Percentiles rank a stretch among this genome's conserved stretches.
phyloP scores from a whole-genome alignment of 2,797 vertebrate species.

The Chaetodon trifasciatus region DNA sequence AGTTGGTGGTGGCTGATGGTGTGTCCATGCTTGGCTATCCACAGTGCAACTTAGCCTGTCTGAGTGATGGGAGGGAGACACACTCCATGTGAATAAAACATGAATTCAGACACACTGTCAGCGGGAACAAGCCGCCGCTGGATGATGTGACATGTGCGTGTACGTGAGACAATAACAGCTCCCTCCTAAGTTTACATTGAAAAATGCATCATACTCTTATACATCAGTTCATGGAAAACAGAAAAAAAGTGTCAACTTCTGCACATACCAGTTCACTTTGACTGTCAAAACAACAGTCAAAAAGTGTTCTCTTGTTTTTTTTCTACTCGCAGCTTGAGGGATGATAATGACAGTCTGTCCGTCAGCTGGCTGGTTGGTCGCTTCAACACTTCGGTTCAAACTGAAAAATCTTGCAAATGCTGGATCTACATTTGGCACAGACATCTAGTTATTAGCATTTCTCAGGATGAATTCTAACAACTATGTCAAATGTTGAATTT shows the following conservation, averaged over 20 bases:
- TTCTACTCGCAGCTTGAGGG: background rate
- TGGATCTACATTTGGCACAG: background rate
- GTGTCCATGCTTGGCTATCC: constrained; percentile 60
- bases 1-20: constrained; percentile 64
- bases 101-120: constrained; percentile 72
- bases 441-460: background rate
- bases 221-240: background rate
- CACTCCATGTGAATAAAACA: constrained; percentile 78
- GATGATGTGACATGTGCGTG: constrained; percentile 58
- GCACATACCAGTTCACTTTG: background rate
- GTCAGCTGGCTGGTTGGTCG: background rate
- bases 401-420: background rate
- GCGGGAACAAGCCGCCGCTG: constrained; percentile 44
- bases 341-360: constrained; percentile 2
- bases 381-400: background rate
- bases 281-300: background rate
- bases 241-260: background rate
- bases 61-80: constrained; percentile 62
- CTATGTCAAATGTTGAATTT: background rate
- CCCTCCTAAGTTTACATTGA: constrained; percentile 38
- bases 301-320: background rate
- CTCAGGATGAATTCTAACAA: background rate
- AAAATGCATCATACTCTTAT: background rate
- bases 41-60: constrained; percentile 55
- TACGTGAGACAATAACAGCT: constrained; percentile 50